Base-by-base conservation (phyloP, 1,140 invertebrate genomes). In the Ctenoplectra terminalis region DNA sequence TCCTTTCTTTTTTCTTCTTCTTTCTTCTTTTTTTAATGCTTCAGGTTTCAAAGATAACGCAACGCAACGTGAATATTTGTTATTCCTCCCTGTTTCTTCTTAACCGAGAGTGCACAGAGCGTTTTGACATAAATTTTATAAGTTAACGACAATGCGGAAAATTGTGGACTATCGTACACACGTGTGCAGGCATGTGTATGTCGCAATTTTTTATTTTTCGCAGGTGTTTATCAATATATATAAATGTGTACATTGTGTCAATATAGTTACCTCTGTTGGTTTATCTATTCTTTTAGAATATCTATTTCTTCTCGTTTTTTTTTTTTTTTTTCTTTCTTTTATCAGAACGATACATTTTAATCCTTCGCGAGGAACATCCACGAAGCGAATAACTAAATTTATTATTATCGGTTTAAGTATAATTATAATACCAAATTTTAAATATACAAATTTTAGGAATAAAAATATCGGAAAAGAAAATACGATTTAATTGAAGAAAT, bases 51-150 rank as follows among this genome's bases (percentile, higher is more conserved):
- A 29, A 43, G 26, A 5, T 9, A 20, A 8, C 9, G 17, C n/a
- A 29, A 46, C 15, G 17, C 37, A 11, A 11, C 17, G 15, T 17
- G 26, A 15, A 67, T 69, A 75, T 75, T 58, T 73, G 29, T 69
- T 73, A 50, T 77, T 73, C 11, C 43, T 37, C 7, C 8, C 11
- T 40, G 2, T 82, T 82, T 54, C 76, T 83, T 85, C 86, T 91
- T 93, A 23, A 23, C 9, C 15, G 93, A 91, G 90, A 94, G 94
- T 96, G 95, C 95, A 96, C 95, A 96, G 95, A 95, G 96, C 95
- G 95, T 96, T 96, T 96, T 96, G 96, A 96, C 96, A 96, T 96
- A 96, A 96, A 96, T 95, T 96, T 96, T 96, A 96, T 96, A 96
- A 96, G n/a, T n/a, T n/a, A 96, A 96, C 95, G 96, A 96, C 95